Evolutionary conservation across 1,140 invertebrate species (phyloP), one percentile per base, ranked within the genome.

Genomic region (Diorhabda elongata): DNA sequence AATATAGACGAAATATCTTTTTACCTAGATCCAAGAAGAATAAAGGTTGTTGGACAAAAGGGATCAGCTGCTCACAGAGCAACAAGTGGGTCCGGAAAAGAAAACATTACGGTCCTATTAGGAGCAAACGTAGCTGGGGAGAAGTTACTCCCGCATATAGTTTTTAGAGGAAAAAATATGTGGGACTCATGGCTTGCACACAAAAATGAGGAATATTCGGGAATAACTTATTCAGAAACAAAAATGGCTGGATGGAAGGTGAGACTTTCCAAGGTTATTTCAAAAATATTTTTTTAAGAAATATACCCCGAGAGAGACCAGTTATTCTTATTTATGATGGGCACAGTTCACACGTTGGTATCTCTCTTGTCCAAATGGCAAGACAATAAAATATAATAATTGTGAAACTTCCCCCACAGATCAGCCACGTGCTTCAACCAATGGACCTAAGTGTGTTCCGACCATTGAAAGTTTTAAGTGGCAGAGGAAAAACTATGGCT

Each of bases 261-360:
- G 26, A 26, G 26, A 26, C 26, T 26, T 26, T 73, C 52, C 6
- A 44, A 45, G 75, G 63, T 72, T 80, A 65, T 77, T 81, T 75
- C 61, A 70, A 62, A 76, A 79, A 67, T 75, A 75, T 42, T 76
- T 80, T 70, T 43, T 65, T 78, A n/a, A 60, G 61, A 68, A 67
- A 44, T 44, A 67, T 79, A 42, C 69, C 67, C n/a, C 42, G 67
- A 58, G 61, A 76, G 61, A 62, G 77, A 44, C 77, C 76, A 47
- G 70, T 77, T 47, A 44, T 79, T 57, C 60, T 79, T 52, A 71
- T 81, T 77, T 80, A 77, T 74, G 80, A 81, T 73, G 79, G 76
- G 8, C 78, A 82, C 71, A 66, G 66, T 58, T 76, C 70, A 42
- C 79, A 81, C 69, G 67, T 81, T 8, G 71, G 61, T 60, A 66